A percentile compares a stretch with the other conserved stretches of the same genome.
Conservation (phyloP, 2,797 vertebrate species). For the Microtus obscurus region DNA sequence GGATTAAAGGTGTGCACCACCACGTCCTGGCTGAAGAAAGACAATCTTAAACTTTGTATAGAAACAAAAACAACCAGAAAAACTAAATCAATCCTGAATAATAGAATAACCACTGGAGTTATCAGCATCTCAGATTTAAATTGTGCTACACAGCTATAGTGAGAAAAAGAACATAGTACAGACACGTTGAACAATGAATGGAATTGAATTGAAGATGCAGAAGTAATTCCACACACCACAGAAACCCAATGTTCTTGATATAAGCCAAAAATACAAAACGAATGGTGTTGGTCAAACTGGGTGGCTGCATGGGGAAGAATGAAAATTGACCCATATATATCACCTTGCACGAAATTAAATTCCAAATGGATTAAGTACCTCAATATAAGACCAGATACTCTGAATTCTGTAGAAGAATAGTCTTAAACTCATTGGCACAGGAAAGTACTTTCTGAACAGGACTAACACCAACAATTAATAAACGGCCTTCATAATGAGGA, state of each 20-base stretch:
- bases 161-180: neutral
- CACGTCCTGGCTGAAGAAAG: neutral
- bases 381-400: neutral
- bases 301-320: neutral
- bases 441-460: neutral
- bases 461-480: neutral
- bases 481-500: too few relatives aligned
- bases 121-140: neutral
- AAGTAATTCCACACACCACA: neutral
- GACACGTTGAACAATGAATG: neutral
- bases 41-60: neutral
- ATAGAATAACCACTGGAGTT: neutral
- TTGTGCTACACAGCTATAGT: neutral
- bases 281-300: neutral
- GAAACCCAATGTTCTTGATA: neutral
- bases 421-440: neutral
- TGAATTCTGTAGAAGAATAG: neutral
- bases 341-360: neutral
- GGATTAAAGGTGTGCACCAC: too few relatives aligned
- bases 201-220: neutral
- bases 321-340: neutral
- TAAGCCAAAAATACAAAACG: neutral
- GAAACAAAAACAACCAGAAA: neutral
- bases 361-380: neutral
- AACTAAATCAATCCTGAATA: neutral